Evolutionary conservation across 1,140 invertebrate genomes (phyloP), one percentile per base, ranked within the genome.

Genomic region (Cecropterus lyciades): DNA sequence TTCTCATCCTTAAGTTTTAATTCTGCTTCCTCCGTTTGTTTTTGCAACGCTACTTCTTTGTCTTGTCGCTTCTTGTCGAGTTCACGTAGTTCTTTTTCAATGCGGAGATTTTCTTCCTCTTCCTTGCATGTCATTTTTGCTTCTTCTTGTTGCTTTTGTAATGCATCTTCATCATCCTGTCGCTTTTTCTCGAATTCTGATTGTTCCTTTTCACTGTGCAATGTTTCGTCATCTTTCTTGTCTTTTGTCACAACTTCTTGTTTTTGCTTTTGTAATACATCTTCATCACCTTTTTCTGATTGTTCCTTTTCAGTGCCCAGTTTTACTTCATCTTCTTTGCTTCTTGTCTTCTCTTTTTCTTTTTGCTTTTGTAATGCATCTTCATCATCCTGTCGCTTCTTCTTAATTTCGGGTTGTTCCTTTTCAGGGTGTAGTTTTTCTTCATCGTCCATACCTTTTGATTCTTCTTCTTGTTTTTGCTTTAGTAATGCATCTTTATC

Each of bases 61-160:
- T 43, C 40, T 43, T 43, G n/a, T 13, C 13, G 40, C 13, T 14
- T 14, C 7, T 11, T 24, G 8, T 24, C 46, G 1, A 49, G 0
- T 49, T 49, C 46, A 4, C 27, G 46, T 49, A 27, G 8, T 24
- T 49, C 27, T 11, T 53, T 16, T 20, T 60, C 45, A 0, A 37
- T 6, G 45, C 24, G 4, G 3, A 16, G 51, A 9, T 16, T 33
- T 11, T 48, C 24, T n/a, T 37, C 43, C 15, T 48, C 56, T 15
- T 46, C 24, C 13, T 48, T 33, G 11, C 24, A 2, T 13, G 48
- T 48, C 1, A 37, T 37, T 4, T 37, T 10, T 37, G 9, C 33
- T 10, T 37, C 33, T 7, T 37, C 8, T 20, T 43, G 14, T 43
- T 43, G n/a, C 6, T 1, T 14, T 43, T 43, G 40, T 14, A 43